Conservation (phyloP, 2,797 vertebrate genomes). For the Neomorphus geoffroyi region DNA sequence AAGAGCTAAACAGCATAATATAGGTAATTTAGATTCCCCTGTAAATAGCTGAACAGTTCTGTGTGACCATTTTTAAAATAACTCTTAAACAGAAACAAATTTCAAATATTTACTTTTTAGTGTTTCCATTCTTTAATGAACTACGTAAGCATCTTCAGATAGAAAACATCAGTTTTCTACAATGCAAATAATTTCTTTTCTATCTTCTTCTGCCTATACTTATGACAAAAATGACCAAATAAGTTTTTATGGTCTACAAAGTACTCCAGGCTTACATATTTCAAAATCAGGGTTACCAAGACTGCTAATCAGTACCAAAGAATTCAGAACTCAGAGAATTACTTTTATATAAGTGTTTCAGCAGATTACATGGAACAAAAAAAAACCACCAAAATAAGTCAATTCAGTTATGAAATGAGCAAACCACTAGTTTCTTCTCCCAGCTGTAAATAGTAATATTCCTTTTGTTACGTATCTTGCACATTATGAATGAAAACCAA, state of each 20-base stretch:
- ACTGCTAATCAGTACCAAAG: background rate
- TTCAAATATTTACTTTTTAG: background rate
- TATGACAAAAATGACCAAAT: background rate
- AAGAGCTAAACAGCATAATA: background rate
- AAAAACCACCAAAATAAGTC: too few species aligned
- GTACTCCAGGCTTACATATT: background rate
- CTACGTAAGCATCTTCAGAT: background rate
- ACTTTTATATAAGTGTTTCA: background rate
- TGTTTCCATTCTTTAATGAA: background rate
- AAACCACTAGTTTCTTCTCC: background rate
- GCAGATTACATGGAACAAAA: background rate
- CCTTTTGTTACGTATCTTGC: background rate
- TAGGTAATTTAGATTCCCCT: background rate
- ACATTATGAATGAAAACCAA: background rate
- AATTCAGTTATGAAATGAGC: too few species aligned
- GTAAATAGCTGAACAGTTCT: background rate
- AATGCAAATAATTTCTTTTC: background rate
- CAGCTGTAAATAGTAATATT: background rate
- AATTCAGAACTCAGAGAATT: too few species aligned
- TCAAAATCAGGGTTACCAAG: background rate
- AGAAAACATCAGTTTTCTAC: background rate
- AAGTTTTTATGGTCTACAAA: background rate
- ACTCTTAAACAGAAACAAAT: background rate
- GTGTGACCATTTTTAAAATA: background rate
- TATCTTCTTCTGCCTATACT: background rate